phyloP scores from a whole-genome alignment of 2,797 vertebrate species.

The Ctenopoma kingsleyae region DNA sequence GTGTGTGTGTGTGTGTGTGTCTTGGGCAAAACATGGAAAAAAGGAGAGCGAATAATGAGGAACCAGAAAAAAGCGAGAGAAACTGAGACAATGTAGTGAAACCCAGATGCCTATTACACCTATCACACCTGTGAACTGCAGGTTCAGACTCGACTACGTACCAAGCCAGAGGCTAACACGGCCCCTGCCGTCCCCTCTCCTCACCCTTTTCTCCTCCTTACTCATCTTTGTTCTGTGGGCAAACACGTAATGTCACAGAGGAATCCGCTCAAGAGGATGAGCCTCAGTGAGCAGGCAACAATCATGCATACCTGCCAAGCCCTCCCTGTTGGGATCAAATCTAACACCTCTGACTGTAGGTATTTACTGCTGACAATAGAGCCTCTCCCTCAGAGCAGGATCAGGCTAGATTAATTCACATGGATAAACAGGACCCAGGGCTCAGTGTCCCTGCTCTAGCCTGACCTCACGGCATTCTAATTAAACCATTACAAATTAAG shows the following conservation, averaged over 20 bases:
- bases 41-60: conserved; percentile 20
- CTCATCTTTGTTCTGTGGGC: conserved; percentile 81
- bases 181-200: conserved; percentile 63
- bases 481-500: conserved; percentile 80
- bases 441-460: conserved; percentile 54
- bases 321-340: conserved; percentile 76
- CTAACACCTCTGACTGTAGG: conserved; percentile 79
- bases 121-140: conserved; percentile 85
- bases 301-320: conserved; percentile 81
- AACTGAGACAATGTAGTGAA: conserved; percentile 53
- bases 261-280: conserved; percentile 83
- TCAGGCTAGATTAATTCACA: conserved; percentile 69
- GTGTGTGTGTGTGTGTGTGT: conserved; percentile 2
- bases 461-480: conserved; percentile 72
- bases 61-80: conserved; percentile 21
- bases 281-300: conserved; percentile 84
- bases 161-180: conserved; percentile 81
- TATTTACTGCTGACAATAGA: conserved; percentile 80
- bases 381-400: conserved; percentile 74
- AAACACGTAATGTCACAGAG: conserved; percentile 83
- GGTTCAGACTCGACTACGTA: conserved; percentile 83
- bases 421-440: conserved; percentile 59
- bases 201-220: conserved; percentile 52
- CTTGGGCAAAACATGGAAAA: conserved; percentile 29
- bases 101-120: conserved; percentile 78